These are phyloP conservation scores for Musca vetustissima DNA, from an alignment of 1,140 invertebrate genomes.

Conservation along the genomic window DNA sequence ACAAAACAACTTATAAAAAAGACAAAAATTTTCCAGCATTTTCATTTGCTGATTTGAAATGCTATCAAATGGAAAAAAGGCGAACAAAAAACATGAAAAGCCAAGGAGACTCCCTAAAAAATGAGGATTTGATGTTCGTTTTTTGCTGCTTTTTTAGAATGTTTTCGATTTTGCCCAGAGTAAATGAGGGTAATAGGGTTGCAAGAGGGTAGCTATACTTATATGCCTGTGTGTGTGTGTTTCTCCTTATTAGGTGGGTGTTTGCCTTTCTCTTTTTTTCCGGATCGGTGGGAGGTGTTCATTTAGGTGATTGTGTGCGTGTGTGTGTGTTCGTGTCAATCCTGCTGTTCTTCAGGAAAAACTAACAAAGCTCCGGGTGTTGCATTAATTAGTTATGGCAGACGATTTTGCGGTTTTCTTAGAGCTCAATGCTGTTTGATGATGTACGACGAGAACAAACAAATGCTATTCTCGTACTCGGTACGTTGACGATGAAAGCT, in stretches of 20 bases:
- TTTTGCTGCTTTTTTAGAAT: no score
- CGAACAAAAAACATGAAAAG: not conserved
- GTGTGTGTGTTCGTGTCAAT: not conserved
- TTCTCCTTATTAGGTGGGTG: not conserved
- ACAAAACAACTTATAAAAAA: not conserved
- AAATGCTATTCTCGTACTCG: not conserved
- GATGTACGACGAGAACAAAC: not conserved
- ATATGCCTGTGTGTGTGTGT: not conserved
- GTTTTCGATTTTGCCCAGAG: no score
- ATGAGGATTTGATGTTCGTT: not conserved
- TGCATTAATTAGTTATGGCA: conserved; percentile 56
- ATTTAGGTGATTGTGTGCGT: not conserved
- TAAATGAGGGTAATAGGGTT: no score
- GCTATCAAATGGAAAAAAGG: not conserved
- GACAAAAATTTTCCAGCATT: conserved; percentile 15
- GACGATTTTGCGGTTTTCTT: conserved; percentile 53
- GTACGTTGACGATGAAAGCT: conserved; percentile 44
- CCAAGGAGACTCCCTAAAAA: conserved; percentile 6
- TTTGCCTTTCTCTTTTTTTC: no score
- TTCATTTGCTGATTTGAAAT: conserved; percentile 23
- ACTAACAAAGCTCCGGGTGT: conserved; percentile 30
- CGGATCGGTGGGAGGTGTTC: no score
- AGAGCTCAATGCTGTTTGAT: conserved; percentile 31
- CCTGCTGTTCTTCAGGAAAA: not conserved
- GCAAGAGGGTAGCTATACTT: not conserved